Evolutionary conservation across 2,888 invertebrate genomes (phyloP), one percentile per base, ranked within the genome.

Genomic region (Blera fallax): DNA sequence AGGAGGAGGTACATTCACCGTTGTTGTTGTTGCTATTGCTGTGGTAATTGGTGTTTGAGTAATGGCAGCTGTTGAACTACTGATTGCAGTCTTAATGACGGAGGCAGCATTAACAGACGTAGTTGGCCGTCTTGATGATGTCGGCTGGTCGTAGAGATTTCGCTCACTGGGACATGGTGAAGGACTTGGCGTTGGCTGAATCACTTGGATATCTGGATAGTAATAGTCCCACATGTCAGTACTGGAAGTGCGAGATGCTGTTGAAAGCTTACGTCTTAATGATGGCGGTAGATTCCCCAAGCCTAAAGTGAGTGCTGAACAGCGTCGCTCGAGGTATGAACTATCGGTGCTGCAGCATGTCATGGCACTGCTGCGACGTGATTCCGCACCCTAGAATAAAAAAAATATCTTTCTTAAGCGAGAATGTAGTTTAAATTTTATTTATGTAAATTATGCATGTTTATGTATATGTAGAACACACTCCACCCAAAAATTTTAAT

Each of bases 301-400:
- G 81, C 96, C 95, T 91, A 96, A 94, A 74, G 95, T 95, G 87
- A 96, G 95, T 45, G 96, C 95, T 18, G 96, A 96, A 87, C 96
- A 96, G 64, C 97, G 94, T 64, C 96, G 94, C 91, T 97, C 97
- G 90, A 97, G 93, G 90, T 96, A 97, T 77, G 96, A 96, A 90
- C 96, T 96, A 79, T 96, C 96, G 40, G 96, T 96, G 90, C 96
- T 96, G 88, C 96, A 97, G 91, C 96, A 96, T 32, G 97, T 97
- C 89, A 96, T 95, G 87, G 96, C 96, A 90, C 96, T 96, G 88
- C 95, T 94, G 56, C 97, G 94, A 50, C 96, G 92, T 8, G 94
- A 92, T 72, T 93, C 92, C 65, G 92, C 91, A 64, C 91, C 91
- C 92, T 92, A 77, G 10, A 80, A 80, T 14, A 3, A 45, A 45